Percentiles rank a stretch among this genome's conserved stretches.
phyloP scores from a whole-genome alignment of 2,888 invertebrate species.

The Oscheius sp. region DNA sequence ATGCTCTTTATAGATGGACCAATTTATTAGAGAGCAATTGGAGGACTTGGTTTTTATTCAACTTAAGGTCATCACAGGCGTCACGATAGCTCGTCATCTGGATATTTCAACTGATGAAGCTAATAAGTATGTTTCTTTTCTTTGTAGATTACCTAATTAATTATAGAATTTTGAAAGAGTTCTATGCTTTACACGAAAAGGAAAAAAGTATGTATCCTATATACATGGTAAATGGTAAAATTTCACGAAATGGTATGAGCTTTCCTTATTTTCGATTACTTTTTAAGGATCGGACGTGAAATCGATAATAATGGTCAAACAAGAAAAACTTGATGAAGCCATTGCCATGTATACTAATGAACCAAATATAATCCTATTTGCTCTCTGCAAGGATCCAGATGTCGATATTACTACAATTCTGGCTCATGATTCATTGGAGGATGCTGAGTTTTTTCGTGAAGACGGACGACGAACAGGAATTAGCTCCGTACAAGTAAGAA shows the following conservation, averaged over 20 bases:
- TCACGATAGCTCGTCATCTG: conserved; percentile 25
- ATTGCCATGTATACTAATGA: neutral
- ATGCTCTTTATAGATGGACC: conserved; percentile 5
- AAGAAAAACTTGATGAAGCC: conserved; percentile 14
- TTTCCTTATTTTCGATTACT: neutral
- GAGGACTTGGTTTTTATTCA: conserved; percentile 16
- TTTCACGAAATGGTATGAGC: neutral
- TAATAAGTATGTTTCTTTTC: conserved; percentile 3
- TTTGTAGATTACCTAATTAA: neutral
- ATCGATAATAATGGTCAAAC: conserved; percentile 13
- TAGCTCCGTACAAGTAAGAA: conserved; percentile 15
- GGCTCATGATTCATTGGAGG: conserved; percentile 21
- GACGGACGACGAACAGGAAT: conserved; percentile 20
- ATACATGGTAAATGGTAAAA: conserved; percentile 8
- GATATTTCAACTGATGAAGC: conserved; percentile 15
- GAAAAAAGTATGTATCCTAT: conserved; percentile 9
- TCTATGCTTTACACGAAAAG: conserved; percentile 13
- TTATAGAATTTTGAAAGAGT: conserved; percentile 19
- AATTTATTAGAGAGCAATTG: neutral
- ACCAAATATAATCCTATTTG: neutral
- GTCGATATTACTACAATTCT: conserved; percentile 3
- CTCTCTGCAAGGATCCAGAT: conserved; percentile 3
- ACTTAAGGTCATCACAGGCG: conserved; percentile 24
- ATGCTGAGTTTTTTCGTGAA: conserved; percentile 29
- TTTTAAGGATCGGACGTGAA: neutral